Conservation (phyloP, 37 sponge, comb jelly and placozoan species). For the Cladorhizidae sp. region DNA sequence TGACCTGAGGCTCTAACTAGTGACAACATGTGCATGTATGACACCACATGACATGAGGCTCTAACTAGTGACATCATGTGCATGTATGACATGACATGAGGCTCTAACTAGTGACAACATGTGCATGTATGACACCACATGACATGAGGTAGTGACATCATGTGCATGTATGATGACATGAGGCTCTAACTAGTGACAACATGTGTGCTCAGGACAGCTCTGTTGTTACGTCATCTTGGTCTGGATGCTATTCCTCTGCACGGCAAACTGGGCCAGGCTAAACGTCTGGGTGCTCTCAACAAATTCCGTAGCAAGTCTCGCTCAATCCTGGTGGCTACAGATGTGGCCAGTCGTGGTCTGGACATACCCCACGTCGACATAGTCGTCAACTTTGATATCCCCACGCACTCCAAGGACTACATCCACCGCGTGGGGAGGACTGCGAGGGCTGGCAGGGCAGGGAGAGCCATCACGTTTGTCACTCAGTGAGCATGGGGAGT, state of each 20-base stretch:
- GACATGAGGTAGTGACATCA: not conserved
- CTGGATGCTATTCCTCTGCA: conserved; percentile 94
- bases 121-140: not conserved
- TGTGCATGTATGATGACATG: not conserved
- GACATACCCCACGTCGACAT: conserved; percentile 99
- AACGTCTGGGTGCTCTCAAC: conserved; percentile 95
- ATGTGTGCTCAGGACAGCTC: conserved; percentile 64
- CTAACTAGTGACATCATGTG: too few relatives aligned
- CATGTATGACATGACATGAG: not conserved
- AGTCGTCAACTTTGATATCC: conserved; percentile 97
- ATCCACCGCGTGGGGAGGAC: conserved; percentile 98
- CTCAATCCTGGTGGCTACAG: conserved; percentile 94
- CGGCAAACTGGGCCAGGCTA: conserved; percentile 91
- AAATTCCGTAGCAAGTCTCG: conserved; percentile 90
- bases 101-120: too few relatives aligned
- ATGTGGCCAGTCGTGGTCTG: conserved; percentile 98
- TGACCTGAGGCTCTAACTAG: not conserved
- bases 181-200: too few relatives aligned
- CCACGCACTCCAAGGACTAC: conserved; percentile 99
- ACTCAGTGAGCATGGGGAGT: conserved; percentile 75
- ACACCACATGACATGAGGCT: too few relatives aligned
- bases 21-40: too few relatives aligned
- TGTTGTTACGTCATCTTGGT: conserved; percentile 91
- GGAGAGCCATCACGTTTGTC: conserved; percentile 93
- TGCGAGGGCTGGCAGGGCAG: conserved; percentile 94